phyloP scores from a whole-genome alignment of 2,113 vertebrate genomes.

The Balaeniceps rex region DNA sequence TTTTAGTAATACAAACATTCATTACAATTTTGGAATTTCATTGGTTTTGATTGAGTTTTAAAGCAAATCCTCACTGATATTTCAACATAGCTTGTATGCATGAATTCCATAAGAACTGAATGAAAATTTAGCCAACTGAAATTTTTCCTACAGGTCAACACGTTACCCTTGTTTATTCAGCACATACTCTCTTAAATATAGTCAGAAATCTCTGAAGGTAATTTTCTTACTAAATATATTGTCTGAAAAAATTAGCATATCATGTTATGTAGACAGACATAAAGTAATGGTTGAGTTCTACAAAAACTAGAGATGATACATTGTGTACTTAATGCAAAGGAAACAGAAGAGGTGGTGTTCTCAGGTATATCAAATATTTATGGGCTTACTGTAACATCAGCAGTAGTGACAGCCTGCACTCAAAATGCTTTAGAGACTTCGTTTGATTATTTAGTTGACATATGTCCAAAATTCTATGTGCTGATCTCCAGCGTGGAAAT shows the following conservation, averaged over 20 bases:
- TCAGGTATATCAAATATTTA: constrained; percentile 19
- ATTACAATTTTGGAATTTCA: not conserved
- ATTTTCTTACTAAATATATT: not conserved
- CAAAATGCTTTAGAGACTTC: not conserved
- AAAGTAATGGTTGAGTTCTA: not conserved
- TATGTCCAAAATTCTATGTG: not conserved
- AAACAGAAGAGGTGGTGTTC: not conserved
- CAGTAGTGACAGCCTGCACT: not conserved
- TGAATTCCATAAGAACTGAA: not conserved
- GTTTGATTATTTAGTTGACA: not conserved
- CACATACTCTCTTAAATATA: not conserved
- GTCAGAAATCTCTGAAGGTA: not conserved
- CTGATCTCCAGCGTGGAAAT: not conserved
- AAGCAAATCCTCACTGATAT: not conserved
- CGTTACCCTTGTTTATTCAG: not conserved
- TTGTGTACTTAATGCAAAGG: not conserved
- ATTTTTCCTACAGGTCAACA: not conserved
- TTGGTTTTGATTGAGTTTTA: not conserved
- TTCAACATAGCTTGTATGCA: not conserved
- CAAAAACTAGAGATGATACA: not conserved
- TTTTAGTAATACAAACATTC: not conserved
- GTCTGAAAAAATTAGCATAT: not conserved
- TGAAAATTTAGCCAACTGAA: not conserved
- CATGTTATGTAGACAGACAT: not conserved
- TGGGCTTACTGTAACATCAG: not conserved